Conservation (phyloP, 2,888 invertebrate species). For the Crematogaster levior region DNA sequence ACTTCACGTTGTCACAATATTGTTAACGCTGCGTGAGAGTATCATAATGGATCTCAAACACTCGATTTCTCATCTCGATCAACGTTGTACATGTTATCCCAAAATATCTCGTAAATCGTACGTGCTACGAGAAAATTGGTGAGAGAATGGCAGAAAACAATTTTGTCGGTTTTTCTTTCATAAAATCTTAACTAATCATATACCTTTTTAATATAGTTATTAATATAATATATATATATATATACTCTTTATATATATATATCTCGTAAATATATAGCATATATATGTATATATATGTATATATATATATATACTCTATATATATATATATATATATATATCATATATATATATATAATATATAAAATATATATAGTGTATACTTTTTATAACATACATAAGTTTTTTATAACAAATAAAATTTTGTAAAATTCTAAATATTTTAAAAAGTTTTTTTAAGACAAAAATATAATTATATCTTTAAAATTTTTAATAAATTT, state of each 20-base stretch:
- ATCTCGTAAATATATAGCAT: too few species aligned
- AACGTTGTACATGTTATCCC: constrained; percentile 19
- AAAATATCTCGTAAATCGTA: constrained; percentile 22
- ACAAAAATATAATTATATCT: neutral
- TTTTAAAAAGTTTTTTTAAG: neutral
- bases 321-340: too few species aligned
- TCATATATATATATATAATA: too few species aligned
- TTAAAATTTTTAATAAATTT: neutral
- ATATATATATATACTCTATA: too few species aligned
- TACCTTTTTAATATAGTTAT: neutral
- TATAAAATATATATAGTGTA: too few species aligned
- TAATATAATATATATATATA: too few species aligned
- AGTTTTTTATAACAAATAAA: too few species aligned
- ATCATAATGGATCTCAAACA: constrained; percentile 51
- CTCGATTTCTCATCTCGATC: constrained; percentile 45
- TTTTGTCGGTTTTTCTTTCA: neutral
- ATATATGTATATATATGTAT: too few species aligned
- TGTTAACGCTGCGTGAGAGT: constrained; percentile 40
- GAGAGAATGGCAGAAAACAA: neutral
- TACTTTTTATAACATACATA: too few species aligned
- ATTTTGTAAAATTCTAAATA: too few species aligned
- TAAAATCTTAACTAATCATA: neutral
- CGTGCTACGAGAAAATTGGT: neutral
- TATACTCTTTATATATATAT: too few species aligned
- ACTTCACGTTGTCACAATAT: constrained; percentile 46